Evolutionary conservation across 2,113 vertebrate genomes (phyloP).

Genomic region (Cervus canadensis): DNA sequence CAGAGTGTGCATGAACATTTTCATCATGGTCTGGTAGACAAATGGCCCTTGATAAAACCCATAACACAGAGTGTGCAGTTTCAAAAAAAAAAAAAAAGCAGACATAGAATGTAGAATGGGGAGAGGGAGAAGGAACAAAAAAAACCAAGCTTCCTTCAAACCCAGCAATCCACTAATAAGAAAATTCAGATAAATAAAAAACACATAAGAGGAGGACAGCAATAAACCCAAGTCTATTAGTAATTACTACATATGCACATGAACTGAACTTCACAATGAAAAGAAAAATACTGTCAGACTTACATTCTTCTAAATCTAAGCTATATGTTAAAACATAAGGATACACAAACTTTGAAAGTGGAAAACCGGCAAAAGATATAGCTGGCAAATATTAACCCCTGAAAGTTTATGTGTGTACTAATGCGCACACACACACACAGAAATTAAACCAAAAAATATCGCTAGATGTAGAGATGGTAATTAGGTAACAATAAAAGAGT

Average conservation of each 20-base stretch:
- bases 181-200: not conserved
- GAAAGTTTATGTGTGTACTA: not conserved
- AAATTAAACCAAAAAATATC: not conserved
- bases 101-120: not conserved
- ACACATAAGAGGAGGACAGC: not conserved
- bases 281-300: not conserved
- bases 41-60: not conserved
- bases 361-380: not conserved
- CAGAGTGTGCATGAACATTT: too few relatives aligned
- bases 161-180: not conserved
- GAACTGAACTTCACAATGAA: not conserved
- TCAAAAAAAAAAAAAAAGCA: not conserved
- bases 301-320: not conserved
- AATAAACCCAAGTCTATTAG: not conserved
- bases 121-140: not conserved
- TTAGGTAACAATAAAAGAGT: not conserved
- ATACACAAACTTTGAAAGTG: not conserved
- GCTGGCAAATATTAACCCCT: not conserved
- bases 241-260: not conserved
- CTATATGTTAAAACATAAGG: not conserved
- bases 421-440: fast-evolving
- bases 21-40: not conserved
- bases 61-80: not conserved
- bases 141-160: not conserved
- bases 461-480: not conserved